Percentiles rank a stretch among this genome's conserved stretches.
These are phyloP conservation scores for Tachina lurida DNA, from an alignment of 2,888 invertebrate genomes.

Conservation along the genomic window DNA sequence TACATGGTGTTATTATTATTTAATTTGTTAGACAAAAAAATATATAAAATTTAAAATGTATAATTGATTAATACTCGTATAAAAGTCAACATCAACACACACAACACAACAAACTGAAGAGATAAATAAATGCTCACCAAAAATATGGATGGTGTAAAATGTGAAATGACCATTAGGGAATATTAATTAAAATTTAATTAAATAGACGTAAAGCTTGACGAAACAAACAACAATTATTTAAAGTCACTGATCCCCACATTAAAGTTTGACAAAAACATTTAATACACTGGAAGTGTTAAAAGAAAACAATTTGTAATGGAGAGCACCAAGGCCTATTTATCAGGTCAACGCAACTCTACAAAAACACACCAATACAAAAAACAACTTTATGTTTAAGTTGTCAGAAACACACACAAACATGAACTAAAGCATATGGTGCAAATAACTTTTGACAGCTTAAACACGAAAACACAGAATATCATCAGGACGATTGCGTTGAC, in stretches of 20 bases:
- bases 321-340: too few species aligned
- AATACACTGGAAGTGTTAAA: not conserved
- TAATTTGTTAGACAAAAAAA: conserved; percentile 23
- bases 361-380: too few species aligned
- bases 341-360: too few species aligned
- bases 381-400: too few species aligned
- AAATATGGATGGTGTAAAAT: conserved; percentile 45
- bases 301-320: not conserved
- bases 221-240: not conserved
- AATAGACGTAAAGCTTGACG: not conserved
- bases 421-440: too few species aligned
- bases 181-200: conserved; percentile 51
- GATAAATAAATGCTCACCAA: conserved; percentile 44
- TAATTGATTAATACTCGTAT: conserved; percentile 20
- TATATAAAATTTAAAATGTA: conserved; percentile 45
- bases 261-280: not conserved
- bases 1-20: conserved; percentile 27
- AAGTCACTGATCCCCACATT: conserved; percentile 39
- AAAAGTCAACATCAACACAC: conserved; percentile 19
- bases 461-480: too few species aligned
- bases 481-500: too few species aligned
- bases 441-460: too few species aligned
- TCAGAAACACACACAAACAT: too few species aligned
- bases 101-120: not conserved
- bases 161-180: conserved; percentile 50